phyloP scores from a whole-genome alignment of 2,797 vertebrate species.

The Pseudomugil tenellus region DNA sequence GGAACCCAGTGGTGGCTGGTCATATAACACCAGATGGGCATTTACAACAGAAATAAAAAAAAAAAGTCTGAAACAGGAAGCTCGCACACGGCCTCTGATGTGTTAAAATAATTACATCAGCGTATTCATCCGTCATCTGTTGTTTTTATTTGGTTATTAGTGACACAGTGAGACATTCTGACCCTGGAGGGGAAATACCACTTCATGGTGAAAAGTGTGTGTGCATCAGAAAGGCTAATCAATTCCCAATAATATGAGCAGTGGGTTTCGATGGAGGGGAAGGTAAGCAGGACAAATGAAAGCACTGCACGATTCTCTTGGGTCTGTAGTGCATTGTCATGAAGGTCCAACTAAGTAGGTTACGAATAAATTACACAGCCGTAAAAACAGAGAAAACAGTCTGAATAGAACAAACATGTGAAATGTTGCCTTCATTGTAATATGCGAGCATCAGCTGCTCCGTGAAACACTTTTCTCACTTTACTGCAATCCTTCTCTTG shows the following conservation, averaged over 20 bases:
- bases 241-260: slow-evolving; percentile 10
- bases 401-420: too few species aligned
- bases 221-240: slow-evolving; percentile 7
- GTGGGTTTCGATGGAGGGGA: slow-evolving; percentile 1
- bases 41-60: slow-evolving; percentile 3
- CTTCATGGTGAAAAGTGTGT: background rate
- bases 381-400: slow-evolving; percentile 4
- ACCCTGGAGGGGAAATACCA: slow-evolving; percentile 13
- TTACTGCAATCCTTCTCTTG: background rate
- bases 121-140: slow-evolving; percentile 5
- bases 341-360: background rate
- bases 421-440: slow-evolving; percentile 30
- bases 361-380: slow-evolving; percentile 13
- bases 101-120: background rate
- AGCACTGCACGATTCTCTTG: background rate
- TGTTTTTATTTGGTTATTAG: slow-evolving; percentile 32
- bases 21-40: slow-evolving; percentile 2
- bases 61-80: background rate
- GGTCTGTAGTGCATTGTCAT: background rate
- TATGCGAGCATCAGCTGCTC: slow-evolving; percentile 12
- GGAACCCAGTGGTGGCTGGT: background rate
- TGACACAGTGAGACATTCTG: slow-evolving; percentile 35
- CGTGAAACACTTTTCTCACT: slow-evolving; percentile 18
- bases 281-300: background rate
- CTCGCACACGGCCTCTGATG: background rate